phyloP scores from a whole-genome alignment of 2,113 vertebrate species.

The Ceuthmochares aereus region DNA sequence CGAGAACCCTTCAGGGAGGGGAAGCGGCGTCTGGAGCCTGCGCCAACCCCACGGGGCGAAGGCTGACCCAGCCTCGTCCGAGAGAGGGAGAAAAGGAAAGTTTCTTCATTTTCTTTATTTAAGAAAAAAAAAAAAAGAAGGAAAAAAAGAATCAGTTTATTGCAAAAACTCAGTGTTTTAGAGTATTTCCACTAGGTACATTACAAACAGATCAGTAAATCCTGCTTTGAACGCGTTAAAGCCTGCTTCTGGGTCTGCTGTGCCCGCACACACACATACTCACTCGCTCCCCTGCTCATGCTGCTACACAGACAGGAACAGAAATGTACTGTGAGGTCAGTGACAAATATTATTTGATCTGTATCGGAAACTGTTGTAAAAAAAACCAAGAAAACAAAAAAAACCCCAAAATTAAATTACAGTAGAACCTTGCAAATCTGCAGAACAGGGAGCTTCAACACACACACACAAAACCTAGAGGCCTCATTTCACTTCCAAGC shows the following conservation, averaged over 20 bases:
- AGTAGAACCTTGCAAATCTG: constrained; percentile 66
- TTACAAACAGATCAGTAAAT: constrained; percentile 63
- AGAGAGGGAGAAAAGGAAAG: background rate
- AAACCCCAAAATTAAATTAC: constrained; percentile 8
- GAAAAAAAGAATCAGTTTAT: constrained; percentile 70
- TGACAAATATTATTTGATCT: constrained; percentile 46
- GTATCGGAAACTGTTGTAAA: constrained; percentile 62
- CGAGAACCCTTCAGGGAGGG: background rate
- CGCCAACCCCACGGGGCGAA: fast-evolving
- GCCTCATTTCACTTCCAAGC: constrained; percentile 53
- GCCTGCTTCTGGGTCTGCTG: constrained; percentile 40
- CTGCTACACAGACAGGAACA: constrained; percentile 61
- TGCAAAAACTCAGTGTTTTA: constrained; percentile 78
- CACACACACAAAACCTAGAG: constrained; percentile 48
- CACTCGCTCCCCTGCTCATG: constrained; percentile 63
- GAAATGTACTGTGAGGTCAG: constrained; percentile 58
- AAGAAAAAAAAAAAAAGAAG: background rate
- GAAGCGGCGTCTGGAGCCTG: fast-evolving
- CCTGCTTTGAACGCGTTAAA: constrained; percentile 41
- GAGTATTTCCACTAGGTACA: constrained; percentile 69
- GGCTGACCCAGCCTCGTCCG: background rate
- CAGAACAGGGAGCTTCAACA: constrained; percentile 62
- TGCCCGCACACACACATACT: constrained; percentile 43
- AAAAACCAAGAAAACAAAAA: constrained; percentile 9
- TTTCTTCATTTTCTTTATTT: background rate